A percentile compares a stretch with the other conserved stretches of the same genome.
These are phyloP conservation scores for Manis javanica DNA, from an alignment of 2,797 vertebrate species.

Conservation along the genomic window DNA sequence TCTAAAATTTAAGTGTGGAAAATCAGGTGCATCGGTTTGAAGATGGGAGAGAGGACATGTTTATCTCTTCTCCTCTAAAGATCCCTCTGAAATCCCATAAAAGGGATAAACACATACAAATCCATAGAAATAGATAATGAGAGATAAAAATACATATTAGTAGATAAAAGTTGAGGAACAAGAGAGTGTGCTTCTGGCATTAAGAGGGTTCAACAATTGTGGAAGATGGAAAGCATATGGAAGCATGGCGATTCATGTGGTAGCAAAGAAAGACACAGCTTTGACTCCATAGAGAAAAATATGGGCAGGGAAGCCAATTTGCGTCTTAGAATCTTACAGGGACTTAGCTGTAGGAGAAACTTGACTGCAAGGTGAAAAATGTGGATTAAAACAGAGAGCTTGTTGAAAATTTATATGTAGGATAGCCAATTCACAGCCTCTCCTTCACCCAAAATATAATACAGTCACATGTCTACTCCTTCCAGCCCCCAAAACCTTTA, in stretches of 20 bases:
- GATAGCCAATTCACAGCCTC: neutral
- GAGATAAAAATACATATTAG: slow-evolving; percentile 3
- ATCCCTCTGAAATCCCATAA: neutral
- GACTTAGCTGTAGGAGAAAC: neutral
- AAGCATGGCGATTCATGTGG: slow-evolving; percentile 13
- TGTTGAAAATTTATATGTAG: neutral
- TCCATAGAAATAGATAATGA: neutral
- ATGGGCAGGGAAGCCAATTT: neutral
- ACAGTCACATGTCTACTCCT: neutral
- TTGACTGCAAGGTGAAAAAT: neutral
- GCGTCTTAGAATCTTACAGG: neutral
- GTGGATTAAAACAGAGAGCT: neutral
- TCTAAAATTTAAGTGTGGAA: neutral
- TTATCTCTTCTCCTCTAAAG: neutral
- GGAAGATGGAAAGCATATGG: slow-evolving; percentile 18
- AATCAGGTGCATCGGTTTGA: neutral
- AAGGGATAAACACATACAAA: slow-evolving; percentile 3
- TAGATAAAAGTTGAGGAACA: slow-evolving; percentile 30
- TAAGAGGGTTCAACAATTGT: neutral
- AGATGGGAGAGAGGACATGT: neutral
- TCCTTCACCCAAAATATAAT: neutral
- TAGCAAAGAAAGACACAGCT: slow-evolving; percentile 31
- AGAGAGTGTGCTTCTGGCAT: neutral
- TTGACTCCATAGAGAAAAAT: slow-evolving; percentile 48
- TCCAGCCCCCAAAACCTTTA: neutral